Conservation (phyloP, 2,797 vertebrate species). For the Myotis planiceps region DNA sequence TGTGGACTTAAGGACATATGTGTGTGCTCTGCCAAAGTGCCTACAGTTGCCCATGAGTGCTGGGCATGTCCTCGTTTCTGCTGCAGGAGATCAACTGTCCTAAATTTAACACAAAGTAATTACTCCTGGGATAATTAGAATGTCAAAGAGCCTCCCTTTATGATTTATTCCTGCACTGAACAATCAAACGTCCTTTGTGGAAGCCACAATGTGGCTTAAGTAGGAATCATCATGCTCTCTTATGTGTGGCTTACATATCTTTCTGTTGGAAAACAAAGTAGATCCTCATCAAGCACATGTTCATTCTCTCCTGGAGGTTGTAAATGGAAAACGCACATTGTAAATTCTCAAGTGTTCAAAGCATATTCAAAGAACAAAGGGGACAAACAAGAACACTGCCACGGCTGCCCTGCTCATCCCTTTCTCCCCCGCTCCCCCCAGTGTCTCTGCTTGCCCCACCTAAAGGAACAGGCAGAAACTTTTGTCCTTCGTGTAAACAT, state of each 20-base stretch:
- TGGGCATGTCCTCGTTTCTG: not conserved
- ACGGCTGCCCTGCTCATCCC: not conserved
- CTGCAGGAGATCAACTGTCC: not conserved
- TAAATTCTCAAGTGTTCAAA: slow-evolving; percentile 43
- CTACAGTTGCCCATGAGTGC: not conserved
- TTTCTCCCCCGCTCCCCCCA: accelerated
- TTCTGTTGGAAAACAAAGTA: slow-evolving; percentile 29
- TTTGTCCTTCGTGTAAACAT: slow-evolving; percentile 41
- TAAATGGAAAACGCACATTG: not conserved
- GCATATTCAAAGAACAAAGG: slow-evolving; percentile 42
- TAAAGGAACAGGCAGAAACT: slow-evolving; percentile 35
- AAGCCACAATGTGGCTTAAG: not conserved
- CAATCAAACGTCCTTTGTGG: slow-evolving; percentile 16
- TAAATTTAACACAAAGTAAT: slow-evolving; percentile 25
- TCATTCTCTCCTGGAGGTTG: not conserved
- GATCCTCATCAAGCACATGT: not conserved
- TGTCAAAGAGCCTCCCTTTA: not conserved
- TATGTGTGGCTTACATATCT: not conserved
- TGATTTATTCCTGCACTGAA: slow-evolving; percentile 23
- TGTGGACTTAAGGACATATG: not conserved
- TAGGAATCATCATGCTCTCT: not conserved
- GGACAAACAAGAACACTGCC: not conserved
- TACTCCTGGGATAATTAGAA: slow-evolving; percentile 38
- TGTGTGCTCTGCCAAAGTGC: not conserved
- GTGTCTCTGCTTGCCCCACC: not conserved